Percentiles rank a stretch among this genome's conserved stretches.
Evolutionary conservation across 2,888 invertebrate species (phyloP).

Genomic region (Drymonia ruficornis): DNA sequence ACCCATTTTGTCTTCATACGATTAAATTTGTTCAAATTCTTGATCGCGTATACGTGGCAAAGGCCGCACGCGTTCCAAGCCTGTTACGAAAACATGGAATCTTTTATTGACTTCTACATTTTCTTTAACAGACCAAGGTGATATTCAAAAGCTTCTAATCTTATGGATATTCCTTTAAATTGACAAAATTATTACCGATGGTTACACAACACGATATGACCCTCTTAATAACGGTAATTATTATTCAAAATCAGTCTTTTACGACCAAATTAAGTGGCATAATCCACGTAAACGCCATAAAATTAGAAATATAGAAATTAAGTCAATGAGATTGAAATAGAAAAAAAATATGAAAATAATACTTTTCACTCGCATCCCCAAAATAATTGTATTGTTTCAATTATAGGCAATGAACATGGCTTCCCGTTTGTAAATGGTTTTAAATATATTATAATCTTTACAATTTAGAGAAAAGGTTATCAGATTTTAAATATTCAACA

Average conservation of each 20-base stretch:
- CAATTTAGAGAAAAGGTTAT: conserved; percentile 30
- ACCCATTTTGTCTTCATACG: no score
- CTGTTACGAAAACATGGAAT: no score
- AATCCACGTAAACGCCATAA: neutral
- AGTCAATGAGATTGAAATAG: conserved; percentile 9
- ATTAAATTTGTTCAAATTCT: no score
- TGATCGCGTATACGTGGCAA: no score
- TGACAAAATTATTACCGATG: conserved; percentile 39
- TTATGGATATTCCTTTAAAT: conserved; percentile 14
- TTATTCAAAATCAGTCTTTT: conserved; percentile 48
- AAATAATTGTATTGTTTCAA: conserved; percentile 11
- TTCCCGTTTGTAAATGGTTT: conserved; percentile 27
- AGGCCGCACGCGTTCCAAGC: no score
- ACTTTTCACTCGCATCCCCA: conserved; percentile 23
- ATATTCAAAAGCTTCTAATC: no score
- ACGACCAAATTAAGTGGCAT: conserved; percentile 33
- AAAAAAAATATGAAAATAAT: conserved; percentile 14
- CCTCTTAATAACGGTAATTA: conserved; percentile 39
- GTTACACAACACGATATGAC: conserved; percentile 33
- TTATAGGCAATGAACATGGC: conserved; percentile 22
- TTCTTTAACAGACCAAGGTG: neutral
- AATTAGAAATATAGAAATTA: conserved; percentile 4
- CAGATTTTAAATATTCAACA: conserved; percentile 30
- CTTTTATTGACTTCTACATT: neutral
- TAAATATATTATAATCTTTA: conserved; percentile 30